phyloP scores from a whole-genome alignment of 2,888 invertebrate genomes.

The Siphlonurus alternatus region DNA sequence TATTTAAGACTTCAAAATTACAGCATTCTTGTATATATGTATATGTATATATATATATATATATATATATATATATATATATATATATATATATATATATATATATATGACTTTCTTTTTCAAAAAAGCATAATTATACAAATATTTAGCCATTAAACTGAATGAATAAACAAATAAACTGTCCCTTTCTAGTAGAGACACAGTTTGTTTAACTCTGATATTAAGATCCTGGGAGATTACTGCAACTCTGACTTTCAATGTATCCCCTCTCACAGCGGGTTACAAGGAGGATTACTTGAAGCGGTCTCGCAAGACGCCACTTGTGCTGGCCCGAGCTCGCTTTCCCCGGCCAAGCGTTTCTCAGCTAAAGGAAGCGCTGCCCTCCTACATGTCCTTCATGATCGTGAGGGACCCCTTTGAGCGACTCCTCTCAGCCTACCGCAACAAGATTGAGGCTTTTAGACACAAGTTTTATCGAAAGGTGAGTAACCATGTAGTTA shows the following conservation, averaged over 20 bases:
- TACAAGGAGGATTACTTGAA: constrained; percentile 12
- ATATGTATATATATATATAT: too few species aligned
- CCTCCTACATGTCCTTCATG: constrained; percentile 13
- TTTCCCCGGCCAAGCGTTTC: constrained; percentile 13
- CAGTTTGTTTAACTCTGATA: too few species aligned
- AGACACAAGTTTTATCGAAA: constrained; percentile 14
- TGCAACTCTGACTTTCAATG: not conserved
- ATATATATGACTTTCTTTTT: too few species aligned
- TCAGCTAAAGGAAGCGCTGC: constrained; percentile 13
- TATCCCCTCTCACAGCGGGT: constrained; percentile 10
- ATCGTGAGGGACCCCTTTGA: constrained; percentile 16
- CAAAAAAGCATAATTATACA: too few species aligned
- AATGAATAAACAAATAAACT: too few species aligned
- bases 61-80: too few species aligned
- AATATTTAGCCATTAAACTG: too few species aligned
- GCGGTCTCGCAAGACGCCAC: constrained; percentile 12
- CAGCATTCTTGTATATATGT: too few species aligned
- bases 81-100: too few species aligned
- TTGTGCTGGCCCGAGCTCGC: constrained; percentile 13
- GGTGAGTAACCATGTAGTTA: not conserved
- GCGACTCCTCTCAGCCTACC: constrained; percentile 15
- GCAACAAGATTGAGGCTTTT: constrained; percentile 14
- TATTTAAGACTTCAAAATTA: too few species aligned
- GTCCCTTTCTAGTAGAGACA: too few species aligned
- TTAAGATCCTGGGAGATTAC: too few species aligned